Evolutionary conservation across 30 jellyfish, hydroid and myxozoan species (phyloP), one percentile per base, ranked within the genome.

Genomic region (Cassiopea xamachana): DNA sequence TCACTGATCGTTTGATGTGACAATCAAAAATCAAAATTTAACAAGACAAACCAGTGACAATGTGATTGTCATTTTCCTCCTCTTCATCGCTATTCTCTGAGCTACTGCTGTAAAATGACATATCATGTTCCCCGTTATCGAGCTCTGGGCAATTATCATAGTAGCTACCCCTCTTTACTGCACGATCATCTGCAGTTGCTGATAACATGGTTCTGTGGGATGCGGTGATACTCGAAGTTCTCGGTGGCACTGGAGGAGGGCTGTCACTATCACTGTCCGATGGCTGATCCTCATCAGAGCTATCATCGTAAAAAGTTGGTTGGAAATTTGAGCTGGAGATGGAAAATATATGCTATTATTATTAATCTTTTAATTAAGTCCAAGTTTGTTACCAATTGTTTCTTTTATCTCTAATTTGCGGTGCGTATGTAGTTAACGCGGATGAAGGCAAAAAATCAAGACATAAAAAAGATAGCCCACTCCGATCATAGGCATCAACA

Each of bases 21-120:
- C n/a, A n/a, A n/a, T n/a, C n/a, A n/a, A n/a, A n/a, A n/a, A n/a
- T n/a, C n/a, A n/a, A n/a, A n/a, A n/a, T n/a, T n/a, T n/a, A n/a
- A n/a, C n/a, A n/a, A n/a, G n/a, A 73, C 89, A 60, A 51, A 94
- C 98, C 98, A 49, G 98, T 94, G 69, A 94, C 97, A 48, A 94
- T 55, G 71, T 89, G 84, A 84, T 94, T 91, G 7, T 91, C 97
- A 2, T 67, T 83, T 44, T 90, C 94, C 75, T 94, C 98, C 75
- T 94, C 98, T 16, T 48, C 85, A 19, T 91, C 98, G 69, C 98
- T 94, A 9, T 49, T 85, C 69, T 87, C 94, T n/a, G 92, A 80
- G 77, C 97, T 84, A 68, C 91, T 83, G 59, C 93, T 78, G 49
- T 75, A 79, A 67, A 83, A 83, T 6, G 93, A 83, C 89, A 81